Percentiles rank a stretch among this genome's conserved stretches.
Evolutionary conservation across 1,140 invertebrate species (phyloP).

Genomic region (Arion vulgaris): DNA sequence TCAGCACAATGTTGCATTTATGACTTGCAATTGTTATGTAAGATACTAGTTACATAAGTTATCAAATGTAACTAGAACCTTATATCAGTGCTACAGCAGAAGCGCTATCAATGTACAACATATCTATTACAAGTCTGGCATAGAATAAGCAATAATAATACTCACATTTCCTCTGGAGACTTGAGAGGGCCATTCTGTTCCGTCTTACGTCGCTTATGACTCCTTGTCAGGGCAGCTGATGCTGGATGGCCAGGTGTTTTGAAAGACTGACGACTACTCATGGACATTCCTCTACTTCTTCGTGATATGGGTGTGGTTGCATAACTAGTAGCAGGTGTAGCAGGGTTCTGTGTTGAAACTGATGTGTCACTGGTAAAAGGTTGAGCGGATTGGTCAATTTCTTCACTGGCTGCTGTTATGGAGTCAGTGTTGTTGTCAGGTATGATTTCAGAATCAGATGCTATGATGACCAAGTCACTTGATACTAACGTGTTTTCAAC

Average conservation of each 20-base stretch:
- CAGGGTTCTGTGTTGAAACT: not conserved
- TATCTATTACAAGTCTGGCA: too few species aligned
- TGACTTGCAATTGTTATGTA: too few species aligned
- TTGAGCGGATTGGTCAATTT: conserved; percentile 13
- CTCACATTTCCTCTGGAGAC: conserved; percentile 29
- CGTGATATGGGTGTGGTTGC: not conserved
- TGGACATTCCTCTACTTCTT: too few species aligned
- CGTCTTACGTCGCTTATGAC: not conserved
- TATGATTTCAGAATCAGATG: too few species aligned
- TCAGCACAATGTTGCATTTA: too few species aligned
- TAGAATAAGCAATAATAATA: not conserved
- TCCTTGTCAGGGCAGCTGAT: conserved; percentile 8
- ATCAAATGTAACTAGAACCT: too few species aligned
- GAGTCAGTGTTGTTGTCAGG: too few species aligned
- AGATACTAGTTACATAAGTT: too few species aligned
- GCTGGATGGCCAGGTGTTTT: conserved; percentile 9
- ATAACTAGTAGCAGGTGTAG: not conserved
- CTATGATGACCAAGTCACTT: too few species aligned
- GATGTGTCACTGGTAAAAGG: conserved; percentile 18
- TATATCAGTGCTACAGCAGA: too few species aligned
- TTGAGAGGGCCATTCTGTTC: conserved; percentile 9
- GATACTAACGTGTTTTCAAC: too few species aligned
- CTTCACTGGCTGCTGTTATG: not conserved
- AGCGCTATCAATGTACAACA: too few species aligned
- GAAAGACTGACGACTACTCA: not conserved